These are phyloP conservation scores for Xiphorhynchus erythropygius DNA, from an alignment of 2,797 vertebrate species.

Conservation along the genomic window DNA sequence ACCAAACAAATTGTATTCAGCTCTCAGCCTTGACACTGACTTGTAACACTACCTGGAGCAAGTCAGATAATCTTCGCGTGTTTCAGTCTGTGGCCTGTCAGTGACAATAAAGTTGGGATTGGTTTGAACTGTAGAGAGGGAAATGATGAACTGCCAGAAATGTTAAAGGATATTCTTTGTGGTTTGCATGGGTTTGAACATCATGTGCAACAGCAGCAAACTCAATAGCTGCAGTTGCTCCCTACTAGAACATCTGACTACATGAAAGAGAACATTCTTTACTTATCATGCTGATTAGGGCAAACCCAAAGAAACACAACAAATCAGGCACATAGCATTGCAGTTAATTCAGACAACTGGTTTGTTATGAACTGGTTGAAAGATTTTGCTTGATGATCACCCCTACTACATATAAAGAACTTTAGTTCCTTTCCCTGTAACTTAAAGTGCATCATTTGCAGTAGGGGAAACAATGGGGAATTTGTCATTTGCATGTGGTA, in stretches of 20 bases:
- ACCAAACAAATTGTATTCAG: background rate
- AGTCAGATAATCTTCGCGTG: background rate
- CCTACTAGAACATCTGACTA: background rate
- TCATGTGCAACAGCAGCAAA: background rate
- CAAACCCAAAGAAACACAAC: background rate
- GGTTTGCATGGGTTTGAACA: background rate
- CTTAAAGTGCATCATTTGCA: background rate
- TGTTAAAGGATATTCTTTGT: background rate
- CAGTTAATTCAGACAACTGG: background rate
- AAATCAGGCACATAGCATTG: background rate
- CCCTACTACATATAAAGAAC: background rate
- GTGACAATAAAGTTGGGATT: background rate
- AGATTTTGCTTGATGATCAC: background rate
- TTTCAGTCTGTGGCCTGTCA: background rate
- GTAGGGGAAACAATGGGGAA: background rate
- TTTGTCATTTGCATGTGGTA: background rate
- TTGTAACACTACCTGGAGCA: background rate
- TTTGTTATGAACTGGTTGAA: background rate
- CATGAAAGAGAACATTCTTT: background rate
- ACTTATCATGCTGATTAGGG: background rate
- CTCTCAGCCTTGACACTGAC: background rate
- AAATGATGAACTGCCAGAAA: background rate
- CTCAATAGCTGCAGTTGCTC: background rate
- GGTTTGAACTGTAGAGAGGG: background rate
- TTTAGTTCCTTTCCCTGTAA: background rate